Conservation (phyloP, 2,888 invertebrate genomes). For the Eristalis tenax region DNA sequence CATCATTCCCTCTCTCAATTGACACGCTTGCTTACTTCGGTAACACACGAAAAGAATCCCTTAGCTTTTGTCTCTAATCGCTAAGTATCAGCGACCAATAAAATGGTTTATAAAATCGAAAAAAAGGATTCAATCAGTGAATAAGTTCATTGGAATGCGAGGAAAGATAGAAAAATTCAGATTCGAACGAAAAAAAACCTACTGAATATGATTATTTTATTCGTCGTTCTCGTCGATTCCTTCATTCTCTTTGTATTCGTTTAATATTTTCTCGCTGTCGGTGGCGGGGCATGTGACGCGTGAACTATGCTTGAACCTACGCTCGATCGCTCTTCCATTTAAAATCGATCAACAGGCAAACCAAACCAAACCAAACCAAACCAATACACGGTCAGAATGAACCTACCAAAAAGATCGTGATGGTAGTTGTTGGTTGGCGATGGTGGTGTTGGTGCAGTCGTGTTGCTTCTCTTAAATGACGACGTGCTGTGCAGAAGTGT, state of each 20-base stretch:
- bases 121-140: conserved; percentile 17
- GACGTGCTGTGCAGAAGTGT: not conserved
- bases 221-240: conserved; percentile 26
- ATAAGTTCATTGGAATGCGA: conserved; percentile 31
- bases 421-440: not conserved
- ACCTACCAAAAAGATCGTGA: conserved; percentile 13
- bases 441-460: not conserved
- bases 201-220: not conserved
- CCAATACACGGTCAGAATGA: conserved; percentile 27
- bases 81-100: not conserved
- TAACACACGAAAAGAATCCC: not conserved
- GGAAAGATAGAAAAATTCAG: conserved; percentile 2
- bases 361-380: conserved; percentile 1
- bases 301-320: conserved; percentile 65
- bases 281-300: conserved; percentile 24
- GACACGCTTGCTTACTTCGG: not conserved
- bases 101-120: not conserved
- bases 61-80: not conserved
- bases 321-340: conserved; percentile 61
- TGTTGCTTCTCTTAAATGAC: conserved; percentile 24
- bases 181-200: conserved; percentile 23
- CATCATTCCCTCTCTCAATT: not conserved
- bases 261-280: conserved; percentile 20
- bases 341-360: conserved; percentile 43
- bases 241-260: conserved; percentile 39